Evolutionary conservation across 2,113 vertebrate genomes (phyloP).

Genomic region (Nannobrachium achirus): DNA sequence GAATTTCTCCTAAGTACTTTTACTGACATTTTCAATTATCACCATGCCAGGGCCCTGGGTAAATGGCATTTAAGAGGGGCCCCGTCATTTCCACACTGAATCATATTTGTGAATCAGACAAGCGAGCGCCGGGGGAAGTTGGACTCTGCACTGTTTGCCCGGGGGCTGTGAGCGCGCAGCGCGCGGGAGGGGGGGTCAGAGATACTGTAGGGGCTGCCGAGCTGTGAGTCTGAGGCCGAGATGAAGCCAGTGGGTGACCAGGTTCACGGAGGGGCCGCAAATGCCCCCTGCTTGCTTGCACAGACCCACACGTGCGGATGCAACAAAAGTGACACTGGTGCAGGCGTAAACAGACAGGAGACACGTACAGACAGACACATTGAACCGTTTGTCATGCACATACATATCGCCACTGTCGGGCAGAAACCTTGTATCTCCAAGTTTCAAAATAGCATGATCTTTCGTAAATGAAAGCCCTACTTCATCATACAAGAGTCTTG

Average conservation of each 20-base stretch:
- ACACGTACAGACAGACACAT: neutral
- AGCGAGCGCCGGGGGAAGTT: slow-evolving; percentile 21
- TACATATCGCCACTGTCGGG: neutral
- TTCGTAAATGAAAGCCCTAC: too few relatives aligned
- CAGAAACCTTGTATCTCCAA: too few relatives aligned
- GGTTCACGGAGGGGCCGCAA: slow-evolving; percentile 30
- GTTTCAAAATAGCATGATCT: too few relatives aligned
- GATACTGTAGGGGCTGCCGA: neutral
- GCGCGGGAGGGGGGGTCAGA: slow-evolving; percentile 23
- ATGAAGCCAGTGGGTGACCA: slow-evolving; percentile 36
- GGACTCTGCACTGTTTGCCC: slow-evolving; percentile 54
- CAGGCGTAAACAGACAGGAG: slow-evolving; percentile 9
- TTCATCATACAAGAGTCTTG: too few relatives aligned
- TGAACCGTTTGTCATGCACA: neutral
- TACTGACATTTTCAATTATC: slow-evolving; percentile 81
- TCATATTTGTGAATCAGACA: slow-evolving; percentile 74
- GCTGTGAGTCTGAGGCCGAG: slow-evolving; percentile 22
- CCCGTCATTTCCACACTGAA: slow-evolving; percentile 69
- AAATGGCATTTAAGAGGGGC: slow-evolving; percentile 73
- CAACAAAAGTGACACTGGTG: neutral
- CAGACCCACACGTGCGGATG: slow-evolving; percentile 20
- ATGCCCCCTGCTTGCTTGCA: neutral
- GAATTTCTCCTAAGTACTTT: slow-evolving; percentile 80
- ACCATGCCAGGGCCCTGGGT: slow-evolving; percentile 70
- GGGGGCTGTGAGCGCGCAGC: slow-evolving; percentile 15